Percentiles rank a stretch among this genome's conserved stretches.
Evolutionary conservation across 2,888 invertebrate species (phyloP).

Genomic region (Galerucella nymphaeae): DNA sequence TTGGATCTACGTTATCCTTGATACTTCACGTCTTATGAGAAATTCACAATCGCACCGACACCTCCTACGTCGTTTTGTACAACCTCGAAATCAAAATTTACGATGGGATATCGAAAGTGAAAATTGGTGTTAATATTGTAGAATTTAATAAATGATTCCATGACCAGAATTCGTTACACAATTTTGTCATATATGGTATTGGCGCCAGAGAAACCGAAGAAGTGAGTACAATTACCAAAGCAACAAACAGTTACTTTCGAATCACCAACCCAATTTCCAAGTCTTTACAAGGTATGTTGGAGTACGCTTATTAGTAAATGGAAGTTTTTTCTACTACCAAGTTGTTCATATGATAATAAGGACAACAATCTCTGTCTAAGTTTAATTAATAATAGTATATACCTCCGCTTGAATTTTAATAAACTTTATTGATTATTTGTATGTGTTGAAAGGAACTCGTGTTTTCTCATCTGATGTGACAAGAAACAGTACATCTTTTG

Average conservation of each 20-base stretch:
- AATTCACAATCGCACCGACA: conserved; percentile 12
- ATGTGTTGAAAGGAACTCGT: no score
- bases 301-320: conserved; percentile 31
- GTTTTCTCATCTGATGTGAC: no score
- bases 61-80: conserved; percentile 19
- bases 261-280: conserved; percentile 36
- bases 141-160: conserved; percentile 35
- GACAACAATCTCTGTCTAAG: conserved; percentile 10
- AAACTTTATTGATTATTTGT: no score
- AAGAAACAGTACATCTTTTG: no score
- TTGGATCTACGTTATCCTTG: not conserved
- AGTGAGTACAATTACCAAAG: conserved; percentile 30
- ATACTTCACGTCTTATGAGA: conserved; percentile 1
- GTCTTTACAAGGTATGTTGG: conserved; percentile 30
- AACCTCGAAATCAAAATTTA: conserved; percentile 34
- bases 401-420: not conserved
- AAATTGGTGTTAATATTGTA: conserved; percentile 37
- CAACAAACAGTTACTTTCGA: conserved; percentile 29
- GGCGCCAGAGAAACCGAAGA: conserved; percentile 37
- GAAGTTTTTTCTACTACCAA: conserved; percentile 20
- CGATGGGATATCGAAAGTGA: conserved; percentile 37
- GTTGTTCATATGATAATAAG: conserved; percentile 18
- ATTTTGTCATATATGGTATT: conserved; percentile 37
- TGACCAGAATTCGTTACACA: conserved; percentile 34
- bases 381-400: not conserved